These are phyloP conservation scores for Aplysia californica DNA, from an alignment of 1,140 invertebrate genomes.

Conservation along the genomic window DNA sequence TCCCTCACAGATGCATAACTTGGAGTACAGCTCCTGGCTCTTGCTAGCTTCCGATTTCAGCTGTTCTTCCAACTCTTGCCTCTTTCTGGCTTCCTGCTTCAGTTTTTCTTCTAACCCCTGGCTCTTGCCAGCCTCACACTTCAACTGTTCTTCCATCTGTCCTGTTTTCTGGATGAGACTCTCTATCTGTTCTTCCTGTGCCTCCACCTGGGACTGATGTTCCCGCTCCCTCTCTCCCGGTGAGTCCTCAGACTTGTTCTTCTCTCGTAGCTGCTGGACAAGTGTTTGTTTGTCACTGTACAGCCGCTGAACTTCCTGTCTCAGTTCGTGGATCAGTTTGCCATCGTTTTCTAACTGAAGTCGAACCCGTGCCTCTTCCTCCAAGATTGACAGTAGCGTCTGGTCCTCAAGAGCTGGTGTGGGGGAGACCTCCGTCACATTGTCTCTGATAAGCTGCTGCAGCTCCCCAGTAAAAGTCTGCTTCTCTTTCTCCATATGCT, in stretches of 20 bases:
- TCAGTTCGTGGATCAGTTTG: conserved; percentile 44
- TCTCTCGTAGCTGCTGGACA: background rate
- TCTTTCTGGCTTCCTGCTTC: background rate
- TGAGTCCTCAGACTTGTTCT: background rate
- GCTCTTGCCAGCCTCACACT: background rate
- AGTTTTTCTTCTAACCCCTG: background rate
- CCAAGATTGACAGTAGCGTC: conserved; percentile 3
- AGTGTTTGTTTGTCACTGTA: conserved; percentile 16
- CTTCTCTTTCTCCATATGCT: conserved; percentile 12
- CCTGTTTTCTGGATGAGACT: too few species aligned
- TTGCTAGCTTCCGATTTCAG: too few species aligned
- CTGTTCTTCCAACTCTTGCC: background rate
- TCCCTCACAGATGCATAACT: too few species aligned
- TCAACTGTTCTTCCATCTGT: background rate
- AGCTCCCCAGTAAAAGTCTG: background rate
- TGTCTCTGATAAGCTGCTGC: too few species aligned
- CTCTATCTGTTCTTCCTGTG: too few species aligned
- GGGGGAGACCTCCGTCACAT: too few species aligned
- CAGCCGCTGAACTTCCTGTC: conserved; percentile 53
- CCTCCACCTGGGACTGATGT: background rate
- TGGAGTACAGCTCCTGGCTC: too few species aligned
- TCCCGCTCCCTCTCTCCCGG: background rate
- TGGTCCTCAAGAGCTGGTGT: conserved; percentile 10
- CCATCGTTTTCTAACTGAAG: conserved; percentile 27
- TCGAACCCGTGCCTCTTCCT: conserved; percentile 18